Evolutionary conservation across 2,888 invertebrate species (phyloP).

Genomic region (Mesoligia furuncula): DNA sequence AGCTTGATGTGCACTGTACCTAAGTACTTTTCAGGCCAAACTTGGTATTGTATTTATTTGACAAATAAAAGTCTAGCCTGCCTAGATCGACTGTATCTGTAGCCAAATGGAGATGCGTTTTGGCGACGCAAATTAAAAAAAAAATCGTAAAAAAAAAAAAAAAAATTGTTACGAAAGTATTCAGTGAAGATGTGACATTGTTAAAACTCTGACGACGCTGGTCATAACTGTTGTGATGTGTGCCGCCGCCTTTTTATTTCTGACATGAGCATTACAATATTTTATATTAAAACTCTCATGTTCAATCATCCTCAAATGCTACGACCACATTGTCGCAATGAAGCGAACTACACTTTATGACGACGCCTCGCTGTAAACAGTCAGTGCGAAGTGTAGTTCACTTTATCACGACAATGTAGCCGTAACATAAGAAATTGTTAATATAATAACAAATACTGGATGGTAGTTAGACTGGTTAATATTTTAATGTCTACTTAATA

Average conservation of each 20-base stretch:
- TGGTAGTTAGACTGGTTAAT: constrained; percentile 20
- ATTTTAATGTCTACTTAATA: not conserved
- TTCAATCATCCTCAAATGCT: not conserved
- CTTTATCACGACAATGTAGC: not conserved
- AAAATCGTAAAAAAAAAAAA: not conserved
- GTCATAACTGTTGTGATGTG: constrained; percentile 28
- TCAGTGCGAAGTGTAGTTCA: not conserved
- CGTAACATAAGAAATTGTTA: not conserved
- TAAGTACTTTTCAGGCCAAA: not conserved
- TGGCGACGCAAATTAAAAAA: not conserved
- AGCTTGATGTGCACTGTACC: too few relatives aligned
- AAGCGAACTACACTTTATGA: not conserved
- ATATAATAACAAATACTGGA: not conserved
- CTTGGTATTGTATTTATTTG: not conserved
- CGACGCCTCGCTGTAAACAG: not conserved
- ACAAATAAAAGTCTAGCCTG: not conserved
- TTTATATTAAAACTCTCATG: not conserved
- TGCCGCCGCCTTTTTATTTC: not conserved
- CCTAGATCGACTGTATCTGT: not conserved
- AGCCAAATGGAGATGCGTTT: not conserved
- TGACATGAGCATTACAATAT: constrained; percentile 16
- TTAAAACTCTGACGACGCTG: constrained; percentile 22
- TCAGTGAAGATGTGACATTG: constrained; percentile 27
- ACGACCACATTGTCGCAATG: not conserved
- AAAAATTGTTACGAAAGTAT: not conserved